Base-by-base conservation (phyloP, 2,888 invertebrate genomes). In the Hipparchia sbordonii region DNA sequence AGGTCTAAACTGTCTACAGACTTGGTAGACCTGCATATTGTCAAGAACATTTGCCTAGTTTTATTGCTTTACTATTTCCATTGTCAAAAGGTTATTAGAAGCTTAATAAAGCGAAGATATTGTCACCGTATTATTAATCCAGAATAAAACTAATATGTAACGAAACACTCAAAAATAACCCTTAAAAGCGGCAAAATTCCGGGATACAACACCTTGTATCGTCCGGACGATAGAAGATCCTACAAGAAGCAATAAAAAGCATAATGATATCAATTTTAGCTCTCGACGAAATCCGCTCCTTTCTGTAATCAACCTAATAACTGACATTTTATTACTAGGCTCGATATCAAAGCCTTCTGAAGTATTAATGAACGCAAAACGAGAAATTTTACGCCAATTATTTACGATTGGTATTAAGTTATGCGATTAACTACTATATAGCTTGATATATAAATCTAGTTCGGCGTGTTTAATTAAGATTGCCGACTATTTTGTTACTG, bases 361-460 rank as follows among this genome's bases (percentile, higher is more conserved):
- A 10, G 10, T 48, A 48, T 23, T 45, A 52, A 8, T n/a, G 45
- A 8, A 62, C 9, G 10, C 46, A 62, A 46, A 62, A 62, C 61
- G 2, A 62, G 23, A 48, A 12, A 62, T 45, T 61, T 45, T 45
- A 48, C 13, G 62, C 7, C 46, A 62, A 45, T 62, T 48, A 62
- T 62, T 62, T 60, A 60, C 60, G 7, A 62, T 13, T 62, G 6
- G 7, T 62, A 62, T 62, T n/a, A 62, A 61, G 46, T n/a, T 62
- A 12, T 39, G 39, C 39, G 39, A 39, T 39, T 39, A 39, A 39
- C 5, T 39, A 39, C 39, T 39, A 39, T 39, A 39, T 5, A 39
- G 39, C 39, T 39, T 39, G 5, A 39, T 39, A 39, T 23, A 23
- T 23, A 23, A 23, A 23, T 23, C 23, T 23, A 23, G 23, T 23